Evolutionary conservation across 35 echinoderm and acorn worm species (phyloP).

Genomic region (Stichopus chloronotus): DNA sequence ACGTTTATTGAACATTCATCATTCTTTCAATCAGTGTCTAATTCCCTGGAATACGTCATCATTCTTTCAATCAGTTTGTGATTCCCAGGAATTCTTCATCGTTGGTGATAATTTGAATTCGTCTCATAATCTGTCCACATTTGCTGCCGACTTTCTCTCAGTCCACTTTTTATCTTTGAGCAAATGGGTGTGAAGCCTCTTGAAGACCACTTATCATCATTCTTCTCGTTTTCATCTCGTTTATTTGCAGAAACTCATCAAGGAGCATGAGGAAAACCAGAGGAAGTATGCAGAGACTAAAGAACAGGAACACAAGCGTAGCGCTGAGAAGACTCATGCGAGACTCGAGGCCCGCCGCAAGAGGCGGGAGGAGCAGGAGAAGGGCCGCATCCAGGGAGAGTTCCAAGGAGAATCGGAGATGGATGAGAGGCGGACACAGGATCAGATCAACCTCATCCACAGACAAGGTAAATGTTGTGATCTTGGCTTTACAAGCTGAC

Average conservation of each 20-base stretch:
- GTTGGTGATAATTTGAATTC: no score
- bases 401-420: conserved; percentile 61
- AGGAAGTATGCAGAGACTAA: conserved; percentile 67
- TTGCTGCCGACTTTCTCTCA: conserved; percentile 63
- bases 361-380: conserved; percentile 69
- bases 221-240: not conserved
- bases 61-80: no score
- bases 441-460: conserved; percentile 84
- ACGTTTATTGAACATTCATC: no score
- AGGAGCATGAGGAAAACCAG: conserved; percentile 83
- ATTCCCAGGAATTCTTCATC: no score
- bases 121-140: conserved; percentile 64
- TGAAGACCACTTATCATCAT: no score
- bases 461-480: conserved; percentile 60
- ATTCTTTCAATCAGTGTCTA: no score
- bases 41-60: no score
- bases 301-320: conserved; percentile 74
- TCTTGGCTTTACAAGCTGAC: not conserved
- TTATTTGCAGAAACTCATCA: conserved; percentile 78
- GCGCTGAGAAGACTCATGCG: conserved; percentile 64
- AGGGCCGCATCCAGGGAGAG: conserved; percentile 65
- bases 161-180: conserved; percentile 53
- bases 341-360: conserved; percentile 81
- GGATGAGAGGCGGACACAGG: conserved; percentile 78
- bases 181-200: no score